Conservation (phyloP, 2,888 invertebrate species). For the Diploptera punctata region DNA sequence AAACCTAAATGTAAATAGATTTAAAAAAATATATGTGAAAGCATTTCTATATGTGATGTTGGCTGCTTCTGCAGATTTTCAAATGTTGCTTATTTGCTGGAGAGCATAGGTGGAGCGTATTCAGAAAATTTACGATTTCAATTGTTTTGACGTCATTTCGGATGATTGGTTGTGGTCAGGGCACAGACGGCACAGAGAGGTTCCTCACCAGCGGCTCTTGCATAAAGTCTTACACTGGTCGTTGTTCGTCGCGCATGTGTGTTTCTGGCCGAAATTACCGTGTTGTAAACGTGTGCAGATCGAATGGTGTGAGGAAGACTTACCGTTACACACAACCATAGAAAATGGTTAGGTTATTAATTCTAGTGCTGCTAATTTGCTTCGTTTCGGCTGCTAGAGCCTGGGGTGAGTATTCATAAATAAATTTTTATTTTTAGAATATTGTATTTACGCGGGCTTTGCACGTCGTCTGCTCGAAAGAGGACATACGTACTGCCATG, state of each 20-base stretch:
- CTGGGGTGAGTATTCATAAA: slow-evolving; percentile 10
- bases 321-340: neutral
- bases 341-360: slow-evolving; percentile 5
- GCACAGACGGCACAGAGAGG: neutral
- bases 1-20: too few species aligned
- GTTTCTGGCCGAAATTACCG: neutral
- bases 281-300: neutral
- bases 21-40: too few species aligned
- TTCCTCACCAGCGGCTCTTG: neutral
- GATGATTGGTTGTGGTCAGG: neutral
- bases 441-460: slow-evolving; percentile 17
- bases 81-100: too few species aligned
- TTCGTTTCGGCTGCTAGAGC: neutral
- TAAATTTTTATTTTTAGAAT: neutral
- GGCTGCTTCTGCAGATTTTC: too few species aligned
- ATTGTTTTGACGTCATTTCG: neutral
- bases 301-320: slow-evolving; percentile 9
- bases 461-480: slow-evolving; percentile 5
- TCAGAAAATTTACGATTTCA: too few species aligned
- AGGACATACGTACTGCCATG: slow-evolving; percentile 52
- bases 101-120: too few species aligned
- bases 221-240: too few species aligned
- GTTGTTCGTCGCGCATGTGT: slow-evolving; percentile 5
- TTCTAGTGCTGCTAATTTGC: slow-evolving; percentile 8
- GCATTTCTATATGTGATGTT: too few species aligned